Base-by-base conservation (phyloP, 2,888 invertebrate species). In the Pachliopta kotzebuea region DNA sequence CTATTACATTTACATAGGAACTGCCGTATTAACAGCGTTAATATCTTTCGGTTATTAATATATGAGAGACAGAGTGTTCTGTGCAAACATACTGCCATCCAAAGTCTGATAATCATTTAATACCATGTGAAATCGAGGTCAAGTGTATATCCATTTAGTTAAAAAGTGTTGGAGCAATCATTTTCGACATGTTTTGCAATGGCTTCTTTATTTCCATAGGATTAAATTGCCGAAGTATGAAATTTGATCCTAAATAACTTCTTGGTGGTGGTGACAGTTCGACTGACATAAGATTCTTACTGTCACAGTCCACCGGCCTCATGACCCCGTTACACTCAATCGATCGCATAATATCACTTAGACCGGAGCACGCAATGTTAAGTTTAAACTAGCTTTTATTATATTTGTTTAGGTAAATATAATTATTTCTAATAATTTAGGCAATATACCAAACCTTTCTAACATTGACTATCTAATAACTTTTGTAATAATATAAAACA, bases 321-420 rank as follows among this genome's bases (percentile, higher is more conserved):
- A 66, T 86, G 79, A 63, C 86, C 86, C 75, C 74, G 72, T 84
- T 87, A 71, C 66, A 31, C 65, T 66, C 68, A 76, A 85, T 86
- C 84, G 84, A 86, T 87, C 81, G 77, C n/a, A 50, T 62, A 66
- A 62, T 62, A 55, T 55, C 50, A 26, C 56, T 66, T 59, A 55
- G 50, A 23, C 23, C 50, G 78, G 72, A 66, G 60, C 60, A 63
- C 65, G 67, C 65, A 56, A 64, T 63, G 55, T 61, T 55, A 55
- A 56, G 62, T 56, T 50, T 54, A 53, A 37, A 17, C 31, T 66
- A 61, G 55, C 52, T 23, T 45, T 52, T 53, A 37, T 63, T 56
- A 49, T 55, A 56, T 55, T 20, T 60, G 49, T 65, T 1, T n/a
- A 11, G 21, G 21, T 21, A 21, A n/a, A 49, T 49, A 49, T 9